Conservation (phyloP, 2,113 vertebrate species). For the Ctenodactylus gundi region DNA sequence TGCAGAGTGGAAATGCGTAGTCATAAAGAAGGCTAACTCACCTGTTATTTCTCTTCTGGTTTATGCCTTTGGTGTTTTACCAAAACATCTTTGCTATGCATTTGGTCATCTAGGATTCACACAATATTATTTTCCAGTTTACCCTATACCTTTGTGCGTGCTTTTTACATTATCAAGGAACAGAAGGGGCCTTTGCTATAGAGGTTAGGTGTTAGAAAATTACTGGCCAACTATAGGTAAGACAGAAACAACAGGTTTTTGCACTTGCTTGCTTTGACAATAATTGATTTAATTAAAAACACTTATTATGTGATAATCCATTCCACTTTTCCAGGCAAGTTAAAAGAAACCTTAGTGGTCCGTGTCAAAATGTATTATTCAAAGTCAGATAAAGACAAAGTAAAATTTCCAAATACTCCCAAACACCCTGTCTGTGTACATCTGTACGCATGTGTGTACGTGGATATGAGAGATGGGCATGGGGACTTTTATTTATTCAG, state of each 20-base stretch:
- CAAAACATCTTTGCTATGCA: background rate
- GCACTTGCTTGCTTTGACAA: background rate
- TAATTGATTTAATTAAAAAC: background rate
- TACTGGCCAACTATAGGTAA: no score
- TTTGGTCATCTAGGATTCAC: background rate
- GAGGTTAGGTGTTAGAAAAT: no score
- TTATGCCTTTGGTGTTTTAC: background rate
- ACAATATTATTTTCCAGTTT: background rate
- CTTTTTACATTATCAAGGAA: no score
- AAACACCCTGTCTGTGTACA: background rate
- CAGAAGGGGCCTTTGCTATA: no score
- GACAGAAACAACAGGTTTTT: background rate
- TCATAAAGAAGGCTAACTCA: background rate
- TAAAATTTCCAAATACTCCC: constrained; percentile 47
- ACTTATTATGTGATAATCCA: background rate
- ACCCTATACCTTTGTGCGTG: background rate
- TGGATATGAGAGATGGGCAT: constrained; percentile 1
- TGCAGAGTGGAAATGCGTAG: background rate
- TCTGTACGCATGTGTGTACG: background rate
- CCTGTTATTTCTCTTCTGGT: background rate
- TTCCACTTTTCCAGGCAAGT: background rate
- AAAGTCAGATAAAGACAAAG: constrained; percentile 22
- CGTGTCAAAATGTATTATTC: background rate
- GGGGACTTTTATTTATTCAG: constrained; percentile 73
- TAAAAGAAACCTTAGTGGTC: background rate